Evolutionary conservation across 2,113 vertebrate genomes (phyloP).

Genomic region (Gasterosteus nipponicus): DNA sequence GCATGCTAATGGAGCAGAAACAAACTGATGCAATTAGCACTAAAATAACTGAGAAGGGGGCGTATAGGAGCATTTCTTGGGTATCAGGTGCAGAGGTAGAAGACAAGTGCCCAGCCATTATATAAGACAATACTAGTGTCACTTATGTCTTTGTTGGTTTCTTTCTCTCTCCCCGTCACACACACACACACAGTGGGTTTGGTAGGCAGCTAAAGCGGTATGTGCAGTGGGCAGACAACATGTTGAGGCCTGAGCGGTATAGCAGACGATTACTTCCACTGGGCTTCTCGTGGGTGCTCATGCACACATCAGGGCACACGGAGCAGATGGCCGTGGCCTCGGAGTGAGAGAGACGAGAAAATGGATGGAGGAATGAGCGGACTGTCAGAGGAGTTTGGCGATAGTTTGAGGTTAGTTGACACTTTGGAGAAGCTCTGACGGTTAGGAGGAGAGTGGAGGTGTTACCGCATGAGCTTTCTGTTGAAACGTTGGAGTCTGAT

Average conservation of each 20-base stretch:
- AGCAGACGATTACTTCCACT: slow-evolving; percentile 76
- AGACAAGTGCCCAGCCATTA: slow-evolving; percentile 30
- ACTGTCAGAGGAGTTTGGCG: slow-evolving; percentile 18
- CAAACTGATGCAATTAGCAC: slow-evolving; percentile 27
- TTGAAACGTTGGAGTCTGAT: background rate
- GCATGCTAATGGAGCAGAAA: slow-evolving; percentile 34
- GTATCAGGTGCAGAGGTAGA: slow-evolving; percentile 39
- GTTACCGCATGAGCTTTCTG: background rate
- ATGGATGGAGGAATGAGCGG: slow-evolving; percentile 16
- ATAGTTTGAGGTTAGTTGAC: background rate
- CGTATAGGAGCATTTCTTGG: background rate
- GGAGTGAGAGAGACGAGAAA: slow-evolving; percentile 25
- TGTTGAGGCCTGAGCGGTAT: slow-evolving; percentile 71
- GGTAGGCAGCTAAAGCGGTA: slow-evolving; percentile 59
- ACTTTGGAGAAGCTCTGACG: background rate
- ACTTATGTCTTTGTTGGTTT: slow-evolving; percentile 9
- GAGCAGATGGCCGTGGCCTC: slow-evolving; percentile 70
- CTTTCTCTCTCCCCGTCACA: background rate
- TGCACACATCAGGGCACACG: slow-evolving; percentile 72
- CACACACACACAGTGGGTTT: slow-evolving; percentile 22
- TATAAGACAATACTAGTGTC: slow-evolving; percentile 36
- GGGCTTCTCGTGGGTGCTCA: slow-evolving; percentile 70
- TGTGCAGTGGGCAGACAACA: slow-evolving; percentile 71
- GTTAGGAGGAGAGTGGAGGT: background rate
- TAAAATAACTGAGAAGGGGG: background rate